phyloP scores from a whole-genome alignment of 2,113 vertebrate species.

The Mirza zaza region DNA sequence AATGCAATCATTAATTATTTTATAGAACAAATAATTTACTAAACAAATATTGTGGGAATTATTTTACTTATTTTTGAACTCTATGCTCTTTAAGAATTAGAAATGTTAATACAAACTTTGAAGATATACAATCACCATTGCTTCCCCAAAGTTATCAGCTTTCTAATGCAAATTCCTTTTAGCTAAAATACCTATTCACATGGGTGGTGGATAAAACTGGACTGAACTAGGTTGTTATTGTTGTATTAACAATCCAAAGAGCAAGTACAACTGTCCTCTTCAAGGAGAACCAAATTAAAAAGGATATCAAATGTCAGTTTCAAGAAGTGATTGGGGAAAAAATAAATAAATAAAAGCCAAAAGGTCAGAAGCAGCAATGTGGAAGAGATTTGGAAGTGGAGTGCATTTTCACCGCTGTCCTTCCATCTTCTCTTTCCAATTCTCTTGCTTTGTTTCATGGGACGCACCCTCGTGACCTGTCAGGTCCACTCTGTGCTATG shows the following conservation, averaged over 20 bases:
- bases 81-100: not conserved
- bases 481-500: not conserved
- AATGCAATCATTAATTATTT: not conserved
- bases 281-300: not conserved
- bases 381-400: not conserved
- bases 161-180: not conserved
- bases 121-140: not conserved
- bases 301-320: not conserved
- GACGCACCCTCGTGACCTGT: not conserved
- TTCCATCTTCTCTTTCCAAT: not conserved
- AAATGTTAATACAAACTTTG: not conserved
- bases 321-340: not conserved
- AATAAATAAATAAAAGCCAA: not conserved
- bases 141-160: not conserved
- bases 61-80: constrained; percentile 9
- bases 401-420: not conserved
- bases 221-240: not conserved
- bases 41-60: not conserved
- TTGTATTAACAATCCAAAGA: not conserved
- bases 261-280: not conserved
- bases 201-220: not conserved
- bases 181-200: not conserved
- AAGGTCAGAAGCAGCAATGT: not conserved
- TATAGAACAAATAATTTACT: not conserved
- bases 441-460: too few relatives aligned